These are phyloP conservation scores for Palythoa caribaeorum DNA, from an alignment of 92 coral and sea anemone genomes.

Conservation along the genomic window DNA sequence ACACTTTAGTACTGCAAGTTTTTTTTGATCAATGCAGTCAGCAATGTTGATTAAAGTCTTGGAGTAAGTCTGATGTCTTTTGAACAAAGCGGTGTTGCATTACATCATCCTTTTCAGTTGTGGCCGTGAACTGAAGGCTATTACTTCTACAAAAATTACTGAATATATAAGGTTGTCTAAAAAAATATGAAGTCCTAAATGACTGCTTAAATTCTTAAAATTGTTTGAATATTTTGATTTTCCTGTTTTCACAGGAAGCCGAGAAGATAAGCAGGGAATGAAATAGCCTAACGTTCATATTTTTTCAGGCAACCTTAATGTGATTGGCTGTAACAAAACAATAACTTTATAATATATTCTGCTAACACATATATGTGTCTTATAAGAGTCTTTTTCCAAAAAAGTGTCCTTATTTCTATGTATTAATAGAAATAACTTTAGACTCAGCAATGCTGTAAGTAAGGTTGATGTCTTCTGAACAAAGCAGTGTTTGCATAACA, in stretches of 20 bases:
- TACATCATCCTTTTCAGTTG: conserved; percentile 3
- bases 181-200: conserved; percentile 8
- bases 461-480: too few relatives aligned
- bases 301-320: conserved; percentile 3
- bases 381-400: neutral
- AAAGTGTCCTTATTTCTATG: too few relatives aligned
- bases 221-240: conserved; percentile 1
- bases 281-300: neutral
- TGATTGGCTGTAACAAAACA: conserved; percentile 3
- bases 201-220: neutral
- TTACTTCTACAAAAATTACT: conserved; percentile 5
- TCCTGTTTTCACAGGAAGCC: conserved; percentile 5
- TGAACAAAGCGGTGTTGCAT: conserved; percentile 1
- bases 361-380: neutral
- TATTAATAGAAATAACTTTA: neutral
- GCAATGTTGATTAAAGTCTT: conserved; percentile 2
- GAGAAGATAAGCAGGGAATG: conserved; percentile 1
- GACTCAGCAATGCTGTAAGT: too few relatives aligned
- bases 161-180: conserved; percentile 9
- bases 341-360: neutral
- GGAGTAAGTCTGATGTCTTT: conserved; percentile 11
- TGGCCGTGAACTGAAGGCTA: neutral
- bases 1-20: conserved; percentile 11
- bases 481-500: too few relatives aligned
- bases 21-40: conserved; percentile 10